These are phyloP conservation scores for Acleris laterana DNA, from an alignment of 2,888 invertebrate species.

Conservation along the genomic window DNA sequence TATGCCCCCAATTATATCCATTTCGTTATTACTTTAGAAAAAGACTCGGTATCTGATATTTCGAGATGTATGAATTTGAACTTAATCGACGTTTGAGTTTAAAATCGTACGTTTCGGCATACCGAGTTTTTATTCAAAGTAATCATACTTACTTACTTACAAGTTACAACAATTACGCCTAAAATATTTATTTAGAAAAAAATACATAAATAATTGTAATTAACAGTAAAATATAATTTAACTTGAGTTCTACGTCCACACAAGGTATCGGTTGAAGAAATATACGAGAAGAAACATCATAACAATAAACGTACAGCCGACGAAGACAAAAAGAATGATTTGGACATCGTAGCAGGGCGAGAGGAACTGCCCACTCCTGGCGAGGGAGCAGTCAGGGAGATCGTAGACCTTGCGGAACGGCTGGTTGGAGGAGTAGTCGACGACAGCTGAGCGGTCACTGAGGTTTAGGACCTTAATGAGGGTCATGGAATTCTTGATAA, in stretches of 20 bases:
- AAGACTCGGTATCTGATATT: too few species aligned
- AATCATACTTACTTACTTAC: too few species aligned
- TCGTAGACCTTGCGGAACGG: neutral
- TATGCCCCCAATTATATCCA: too few species aligned
- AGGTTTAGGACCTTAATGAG: neutral
- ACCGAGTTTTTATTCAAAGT: too few species aligned
- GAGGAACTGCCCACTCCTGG: conserved; percentile 3
- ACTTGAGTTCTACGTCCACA: neutral
- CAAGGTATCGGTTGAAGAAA: conserved; percentile 11
- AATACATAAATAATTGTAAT: neutral
- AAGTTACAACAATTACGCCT: too few species aligned
- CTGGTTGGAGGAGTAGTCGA: neutral
- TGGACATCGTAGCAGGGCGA: conserved; percentile 16
- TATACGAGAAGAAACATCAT: conserved; percentile 2
- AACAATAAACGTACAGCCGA: conserved; percentile 8
- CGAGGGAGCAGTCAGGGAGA: neutral
- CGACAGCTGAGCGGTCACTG: neutral
- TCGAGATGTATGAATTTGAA: too few species aligned
- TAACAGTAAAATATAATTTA: neutral
- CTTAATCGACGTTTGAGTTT: too few species aligned
- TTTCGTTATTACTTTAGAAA: too few species aligned
- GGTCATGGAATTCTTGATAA: neutral
- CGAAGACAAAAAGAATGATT: conserved; percentile 2
- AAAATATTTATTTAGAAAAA: too few species aligned
- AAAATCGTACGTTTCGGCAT: too few species aligned